Evolutionary conservation across 1,140 invertebrate species (phyloP).

Genomic region (Laodelphax striatellus): DNA sequence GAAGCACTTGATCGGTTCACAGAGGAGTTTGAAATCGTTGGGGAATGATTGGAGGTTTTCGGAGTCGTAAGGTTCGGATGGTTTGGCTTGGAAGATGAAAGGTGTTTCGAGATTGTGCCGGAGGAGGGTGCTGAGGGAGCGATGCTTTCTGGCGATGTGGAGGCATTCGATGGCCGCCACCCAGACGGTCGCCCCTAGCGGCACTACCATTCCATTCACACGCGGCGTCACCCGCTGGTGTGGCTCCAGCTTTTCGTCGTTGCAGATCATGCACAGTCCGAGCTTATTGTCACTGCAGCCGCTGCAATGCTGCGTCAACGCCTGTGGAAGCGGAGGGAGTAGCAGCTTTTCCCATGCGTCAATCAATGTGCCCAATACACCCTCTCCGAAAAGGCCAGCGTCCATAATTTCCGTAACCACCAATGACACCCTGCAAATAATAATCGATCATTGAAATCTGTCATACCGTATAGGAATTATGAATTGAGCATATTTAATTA

Average conservation of each 20-base stretch:
- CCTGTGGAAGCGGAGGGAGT: constrained; percentile 4
- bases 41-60: constrained; percentile 45
- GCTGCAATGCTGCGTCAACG: not conserved
- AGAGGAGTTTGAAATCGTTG: constrained; percentile 36
- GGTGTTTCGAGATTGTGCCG: not conserved
- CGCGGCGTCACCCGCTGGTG: not conserved
- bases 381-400: constrained; percentile 63
- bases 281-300: too few relatives aligned
- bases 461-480: too few relatives aligned
- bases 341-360: constrained; percentile 54
- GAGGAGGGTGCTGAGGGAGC: not conserved
- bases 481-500: too few relatives aligned
- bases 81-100: not conserved
- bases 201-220: constrained; percentile 41
- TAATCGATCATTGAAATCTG: not conserved
- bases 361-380: constrained; percentile 47
- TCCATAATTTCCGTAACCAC: constrained; percentile 70
- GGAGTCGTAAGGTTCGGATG: constrained; percentile 49
- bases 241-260: too few relatives aligned
- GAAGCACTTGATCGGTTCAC: constrained; percentile 42
- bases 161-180: constrained; percentile 42
- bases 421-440: constrained; percentile 37
- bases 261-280: too few relatives aligned
- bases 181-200: constrained; percentile 48
- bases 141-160: constrained; percentile 17